Evolutionary conservation across 2,113 vertebrate genomes (phyloP).

Genomic region (Siniperca chuatsi): DNA sequence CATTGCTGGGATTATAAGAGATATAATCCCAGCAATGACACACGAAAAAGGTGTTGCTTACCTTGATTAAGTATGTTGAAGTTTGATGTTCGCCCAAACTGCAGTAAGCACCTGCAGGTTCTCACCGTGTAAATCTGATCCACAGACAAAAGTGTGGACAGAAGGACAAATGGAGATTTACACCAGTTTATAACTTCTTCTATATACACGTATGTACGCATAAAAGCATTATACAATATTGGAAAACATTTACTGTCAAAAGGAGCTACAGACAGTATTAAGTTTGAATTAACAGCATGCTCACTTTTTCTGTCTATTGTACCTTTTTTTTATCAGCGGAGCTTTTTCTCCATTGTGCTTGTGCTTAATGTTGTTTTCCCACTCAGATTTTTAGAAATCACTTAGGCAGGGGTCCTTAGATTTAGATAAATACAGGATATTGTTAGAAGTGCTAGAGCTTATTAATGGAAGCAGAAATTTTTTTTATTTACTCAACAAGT

Average conservation of each 20-base stretch:
- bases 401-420: neutral
- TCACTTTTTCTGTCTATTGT: neutral
- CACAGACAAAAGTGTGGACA: neutral
- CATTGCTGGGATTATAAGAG: too few relatives aligned
- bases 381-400: neutral
- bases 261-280: neutral
- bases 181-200: neutral
- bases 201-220: too few relatives aligned
- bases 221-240: neutral
- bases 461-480: neutral
- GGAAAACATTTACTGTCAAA: neutral
- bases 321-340: neutral
- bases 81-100: neutral
- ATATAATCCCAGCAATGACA: neutral
- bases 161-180: neutral
- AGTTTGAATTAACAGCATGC: neutral
- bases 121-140: neutral
- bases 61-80: neutral
- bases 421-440: slow-evolving; percentile 21
- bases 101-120: too few relatives aligned
- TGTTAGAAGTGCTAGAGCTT: neutral
- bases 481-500: neutral
- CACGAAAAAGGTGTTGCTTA: too few relatives aligned
- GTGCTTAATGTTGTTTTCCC: slow-evolving; percentile 7
- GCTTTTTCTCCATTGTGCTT: neutral